Conservation (phyloP, 1,140 invertebrate species). For the Zaprionus capensis region DNA sequence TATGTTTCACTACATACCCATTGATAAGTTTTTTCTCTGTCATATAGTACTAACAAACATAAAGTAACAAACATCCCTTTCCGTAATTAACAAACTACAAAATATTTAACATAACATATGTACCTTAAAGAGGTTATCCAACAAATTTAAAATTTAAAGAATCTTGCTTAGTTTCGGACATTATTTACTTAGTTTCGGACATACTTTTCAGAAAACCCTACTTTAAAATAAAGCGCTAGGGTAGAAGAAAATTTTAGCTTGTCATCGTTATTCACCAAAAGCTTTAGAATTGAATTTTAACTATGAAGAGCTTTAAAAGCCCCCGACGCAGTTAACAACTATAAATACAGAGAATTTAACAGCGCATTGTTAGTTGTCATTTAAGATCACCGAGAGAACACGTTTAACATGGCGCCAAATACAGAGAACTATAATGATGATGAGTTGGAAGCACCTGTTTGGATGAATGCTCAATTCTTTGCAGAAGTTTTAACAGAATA, state of each 20-base stretch:
- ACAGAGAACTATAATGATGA: conserved; percentile 48
- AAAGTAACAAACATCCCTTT: too few relatives aligned
- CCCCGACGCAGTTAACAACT: background rate
- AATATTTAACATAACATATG: too few relatives aligned
- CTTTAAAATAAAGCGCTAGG: background rate
- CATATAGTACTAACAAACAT: too few relatives aligned
- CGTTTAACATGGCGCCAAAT: conserved; percentile 37
- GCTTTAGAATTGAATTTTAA: background rate
- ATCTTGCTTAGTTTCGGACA: too few relatives aligned
- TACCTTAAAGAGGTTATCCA: too few relatives aligned
- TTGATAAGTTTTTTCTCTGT: too few relatives aligned
- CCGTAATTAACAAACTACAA: too few relatives aligned
- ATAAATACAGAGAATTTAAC: background rate
- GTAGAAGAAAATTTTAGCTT: background rate
- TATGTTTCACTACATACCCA: background rate
- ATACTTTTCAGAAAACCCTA: too few relatives aligned
- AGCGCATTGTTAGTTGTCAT: background rate
- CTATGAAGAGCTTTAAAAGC: background rate
- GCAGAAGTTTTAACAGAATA: conserved; percentile 33
- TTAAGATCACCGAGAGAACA: background rate
- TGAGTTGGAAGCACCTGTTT: conserved; percentile 59
- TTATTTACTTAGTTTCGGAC: too few relatives aligned
- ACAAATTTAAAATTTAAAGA: too few relatives aligned
- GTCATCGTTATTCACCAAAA: conserved; percentile 5
- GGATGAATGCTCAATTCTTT: conserved; percentile 63